Evolutionary conservation across 1,140 invertebrate species (phyloP), one percentile per base, ranked within the genome.

Genomic region (Drosophila aff.): DNA sequence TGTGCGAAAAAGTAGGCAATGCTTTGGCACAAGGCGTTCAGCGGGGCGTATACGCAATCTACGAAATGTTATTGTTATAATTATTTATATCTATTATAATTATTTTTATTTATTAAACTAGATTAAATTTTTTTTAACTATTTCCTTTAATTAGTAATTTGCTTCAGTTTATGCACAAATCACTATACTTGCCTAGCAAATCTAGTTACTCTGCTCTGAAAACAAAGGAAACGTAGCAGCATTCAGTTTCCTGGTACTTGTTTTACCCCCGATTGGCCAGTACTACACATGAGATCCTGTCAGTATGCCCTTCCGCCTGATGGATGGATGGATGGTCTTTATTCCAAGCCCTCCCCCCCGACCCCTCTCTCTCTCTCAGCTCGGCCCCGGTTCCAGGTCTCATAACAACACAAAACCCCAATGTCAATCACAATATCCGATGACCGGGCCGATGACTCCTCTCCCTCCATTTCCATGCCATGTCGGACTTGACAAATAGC

Each of bases 401-500:
- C 64, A 49, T 49, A 41, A 57, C 67, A 55, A 55, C 53, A 57
- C 15, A 40, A 9, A 33, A 23, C 28, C 21, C 21, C 66, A 53
- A 60, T 50, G 44, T 72, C 67, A 73, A 60, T 73, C 69, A 60
- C 66, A 75, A 75, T 74, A 50, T 58, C 52, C 72, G 41, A 43
- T 36, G 49, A 38, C 43, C 43, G 10, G 11, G 18, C 28, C 28
- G 28, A 28, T 28, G 28, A 28, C 28, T 28, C 15, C 26, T 9
- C 15, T 40, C 43, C 16, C 11, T 31, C 64, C 40, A 16, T n/a
- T 21, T n/a, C 18, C 40, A 18, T 26, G 10, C 49, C 64, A 23
- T 71, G 47, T 47, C 41, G 43, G 21, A 52, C 36, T 74, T 81
- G 81, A 90, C 84, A 90, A 90, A 90, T 89, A 55, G 84, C 75